These are phyloP conservation scores for Epizoanthus ramosus DNA, from an alignment of 92 coral and sea anemone genomes.

Conservation along the genomic window DNA sequence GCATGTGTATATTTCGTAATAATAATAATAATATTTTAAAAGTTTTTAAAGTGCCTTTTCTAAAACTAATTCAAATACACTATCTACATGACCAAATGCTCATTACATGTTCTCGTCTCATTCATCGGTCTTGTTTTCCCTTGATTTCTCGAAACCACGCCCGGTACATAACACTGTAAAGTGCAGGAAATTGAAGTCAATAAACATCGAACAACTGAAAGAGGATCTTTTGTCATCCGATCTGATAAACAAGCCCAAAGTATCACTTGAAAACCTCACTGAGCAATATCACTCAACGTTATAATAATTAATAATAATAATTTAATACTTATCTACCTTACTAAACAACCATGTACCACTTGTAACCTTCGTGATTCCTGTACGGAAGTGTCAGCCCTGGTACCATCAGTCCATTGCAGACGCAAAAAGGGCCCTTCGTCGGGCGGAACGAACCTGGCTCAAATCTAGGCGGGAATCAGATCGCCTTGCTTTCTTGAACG, in stretches of 20 bases:
- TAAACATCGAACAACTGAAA: not conserved
- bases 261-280: constrained; percentile 6
- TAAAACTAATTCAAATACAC: too few relatives aligned
- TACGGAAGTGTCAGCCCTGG: constrained; percentile 3
- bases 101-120: too few relatives aligned
- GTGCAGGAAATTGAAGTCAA: too few relatives aligned
- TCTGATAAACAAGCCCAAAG: constrained; percentile 1
- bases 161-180: too few relatives aligned
- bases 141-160: too few relatives aligned
- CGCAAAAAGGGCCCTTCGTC: not conserved
- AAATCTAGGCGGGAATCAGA: constrained; percentile 9
- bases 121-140: too few relatives aligned
- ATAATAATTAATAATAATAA: too few relatives aligned
- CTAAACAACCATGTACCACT: not conserved
- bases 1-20: too few relatives aligned
- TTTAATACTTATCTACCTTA: constrained; percentile 7
- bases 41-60: too few relatives aligned
- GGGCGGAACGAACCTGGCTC: constrained; percentile 3
- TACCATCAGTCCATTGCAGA: not conserved
- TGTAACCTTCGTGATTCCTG: constrained; percentile 8
- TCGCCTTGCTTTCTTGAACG: not conserved
- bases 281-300: not conserved
- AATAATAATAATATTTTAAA: too few relatives aligned
- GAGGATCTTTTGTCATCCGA: constrained; percentile 5
- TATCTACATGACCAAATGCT: too few relatives aligned